phyloP scores from a whole-genome alignment of 1,140 invertebrate genomes.

The Chionoecetes opilio region DNA sequence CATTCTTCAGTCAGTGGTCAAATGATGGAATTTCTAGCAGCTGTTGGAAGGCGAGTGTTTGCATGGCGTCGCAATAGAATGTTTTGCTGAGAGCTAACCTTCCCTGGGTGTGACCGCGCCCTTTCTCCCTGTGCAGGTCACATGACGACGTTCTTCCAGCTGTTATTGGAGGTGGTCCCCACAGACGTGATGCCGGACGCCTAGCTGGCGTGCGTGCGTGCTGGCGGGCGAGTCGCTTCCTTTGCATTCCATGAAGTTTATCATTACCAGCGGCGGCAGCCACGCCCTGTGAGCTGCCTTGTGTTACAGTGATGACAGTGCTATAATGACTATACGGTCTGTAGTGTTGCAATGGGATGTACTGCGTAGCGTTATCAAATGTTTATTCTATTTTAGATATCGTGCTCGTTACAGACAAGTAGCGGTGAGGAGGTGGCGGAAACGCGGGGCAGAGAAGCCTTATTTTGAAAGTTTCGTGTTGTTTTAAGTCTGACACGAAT shows the following conservation, averaged over 20 bases:
- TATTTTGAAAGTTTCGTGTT: not conserved
- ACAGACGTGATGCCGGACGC: slow-evolving; percentile 84
- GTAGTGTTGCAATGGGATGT: not conserved
- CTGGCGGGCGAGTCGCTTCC: slow-evolving; percentile 11
- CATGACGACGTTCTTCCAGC: slow-evolving; percentile 94
- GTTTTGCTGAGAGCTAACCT: too few species aligned
- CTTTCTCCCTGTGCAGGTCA: slow-evolving; percentile 89
- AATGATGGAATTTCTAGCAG: too few species aligned
- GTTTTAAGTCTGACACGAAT: not conserved
- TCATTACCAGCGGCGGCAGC: slow-evolving; percentile 61
- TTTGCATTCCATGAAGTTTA: slow-evolving; percentile 62
- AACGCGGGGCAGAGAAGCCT: not conserved
- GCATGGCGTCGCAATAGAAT: too few species aligned
- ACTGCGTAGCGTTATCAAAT: slow-evolving; percentile 22
- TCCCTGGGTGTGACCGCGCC: slow-evolving; percentile 35
- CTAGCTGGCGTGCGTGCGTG: not conserved
- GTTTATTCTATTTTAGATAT: slow-evolving; percentile 28
- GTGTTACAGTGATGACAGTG: slow-evolving; percentile 60
- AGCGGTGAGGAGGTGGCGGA: not conserved
- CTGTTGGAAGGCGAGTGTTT: too few species aligned
- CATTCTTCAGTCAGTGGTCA: too few species aligned
- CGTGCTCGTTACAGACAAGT: not conserved
- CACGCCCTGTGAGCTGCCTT: not conserved
- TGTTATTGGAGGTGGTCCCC: slow-evolving; percentile 95
- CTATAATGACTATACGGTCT: slow-evolving; percentile 53